phyloP scores from a whole-genome alignment of 2,797 vertebrate species.

The Echiichthys vipera region DNA sequence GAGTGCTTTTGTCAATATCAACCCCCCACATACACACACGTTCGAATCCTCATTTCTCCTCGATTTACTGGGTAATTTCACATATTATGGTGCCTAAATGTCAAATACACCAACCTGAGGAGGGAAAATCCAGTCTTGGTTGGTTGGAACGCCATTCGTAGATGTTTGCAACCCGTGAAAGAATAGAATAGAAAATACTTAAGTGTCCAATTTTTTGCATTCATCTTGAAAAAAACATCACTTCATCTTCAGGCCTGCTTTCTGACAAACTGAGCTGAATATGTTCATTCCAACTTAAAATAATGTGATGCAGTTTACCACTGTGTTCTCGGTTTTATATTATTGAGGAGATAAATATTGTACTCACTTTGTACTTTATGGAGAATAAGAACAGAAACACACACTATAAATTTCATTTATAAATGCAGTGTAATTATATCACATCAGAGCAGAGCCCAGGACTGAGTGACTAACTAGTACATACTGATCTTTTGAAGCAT shows the following conservation, averaged over 20 bases:
- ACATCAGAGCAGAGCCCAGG: background rate
- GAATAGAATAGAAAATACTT: background rate
- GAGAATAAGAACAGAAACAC: background rate
- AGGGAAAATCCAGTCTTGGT: background rate
- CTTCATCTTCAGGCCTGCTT: background rate
- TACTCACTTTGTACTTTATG: background rate
- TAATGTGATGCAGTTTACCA: background rate
- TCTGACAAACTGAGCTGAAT: background rate
- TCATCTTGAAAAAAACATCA: too few relatives aligned
- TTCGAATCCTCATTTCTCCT: background rate
- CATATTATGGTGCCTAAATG: background rate
- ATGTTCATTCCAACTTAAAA: background rate
- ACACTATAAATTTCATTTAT: background rate
- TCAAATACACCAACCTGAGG: background rate
- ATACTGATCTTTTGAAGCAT: background rate
- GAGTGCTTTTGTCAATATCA: slow-evolving; percentile 5
- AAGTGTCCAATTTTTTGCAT: too few relatives aligned
- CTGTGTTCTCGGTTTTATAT: background rate
- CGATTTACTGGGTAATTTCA: background rate
- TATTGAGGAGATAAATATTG: background rate
- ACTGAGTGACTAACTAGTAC: background rate
- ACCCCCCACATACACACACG: background rate
- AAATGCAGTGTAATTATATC: background rate
- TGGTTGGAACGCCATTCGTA: background rate
- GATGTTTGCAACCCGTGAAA: background rate